Conservation (phyloP, 2,113 vertebrate species). For the Serinus canaria region DNA sequence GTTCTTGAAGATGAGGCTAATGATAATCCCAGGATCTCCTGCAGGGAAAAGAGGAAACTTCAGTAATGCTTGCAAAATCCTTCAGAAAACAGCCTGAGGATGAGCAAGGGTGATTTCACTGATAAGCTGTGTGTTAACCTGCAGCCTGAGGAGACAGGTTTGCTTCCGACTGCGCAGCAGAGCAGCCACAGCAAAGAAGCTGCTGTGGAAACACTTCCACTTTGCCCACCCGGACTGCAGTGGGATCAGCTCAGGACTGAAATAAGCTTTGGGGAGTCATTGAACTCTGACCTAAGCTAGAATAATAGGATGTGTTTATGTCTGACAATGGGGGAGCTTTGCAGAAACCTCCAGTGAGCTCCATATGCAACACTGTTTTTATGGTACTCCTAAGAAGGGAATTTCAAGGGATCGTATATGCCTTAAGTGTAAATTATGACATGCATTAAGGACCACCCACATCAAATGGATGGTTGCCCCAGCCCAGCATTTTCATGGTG, state of each 20-base stretch:
- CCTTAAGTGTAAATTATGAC: conserved; percentile 65
- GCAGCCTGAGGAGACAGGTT: neutral
- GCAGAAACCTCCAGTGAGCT: conserved; percentile 48
- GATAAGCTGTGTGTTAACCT: neutral
- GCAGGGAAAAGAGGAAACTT: neutral
- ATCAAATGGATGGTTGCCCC: conserved; percentile 13
- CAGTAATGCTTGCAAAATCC: neutral
- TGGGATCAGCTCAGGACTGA: conserved; percentile 30
- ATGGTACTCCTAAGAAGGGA: conserved; percentile 54
- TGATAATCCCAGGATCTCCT: neutral
- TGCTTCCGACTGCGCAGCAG: fast-evolving
- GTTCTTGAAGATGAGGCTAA: neutral
- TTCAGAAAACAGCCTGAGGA: neutral
- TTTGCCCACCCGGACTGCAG: conserved; percentile 43
- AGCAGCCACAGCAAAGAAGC: neutral
- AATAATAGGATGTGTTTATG: conserved; percentile 66
- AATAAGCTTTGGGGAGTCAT: conserved; percentile 56
- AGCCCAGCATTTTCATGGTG: conserved; percentile 51
- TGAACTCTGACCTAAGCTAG: conserved; percentile 52
- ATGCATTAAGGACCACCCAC: conserved; percentile 62
- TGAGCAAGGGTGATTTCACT: neutral
- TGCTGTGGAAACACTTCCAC: neutral
- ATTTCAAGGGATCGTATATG: conserved; percentile 39
- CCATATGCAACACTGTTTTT: conserved; percentile 35
- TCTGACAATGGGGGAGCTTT: conserved; percentile 51